Base-by-base conservation (phyloP, 2,888 invertebrate genomes). In the Drosophila affinis region DNA sequence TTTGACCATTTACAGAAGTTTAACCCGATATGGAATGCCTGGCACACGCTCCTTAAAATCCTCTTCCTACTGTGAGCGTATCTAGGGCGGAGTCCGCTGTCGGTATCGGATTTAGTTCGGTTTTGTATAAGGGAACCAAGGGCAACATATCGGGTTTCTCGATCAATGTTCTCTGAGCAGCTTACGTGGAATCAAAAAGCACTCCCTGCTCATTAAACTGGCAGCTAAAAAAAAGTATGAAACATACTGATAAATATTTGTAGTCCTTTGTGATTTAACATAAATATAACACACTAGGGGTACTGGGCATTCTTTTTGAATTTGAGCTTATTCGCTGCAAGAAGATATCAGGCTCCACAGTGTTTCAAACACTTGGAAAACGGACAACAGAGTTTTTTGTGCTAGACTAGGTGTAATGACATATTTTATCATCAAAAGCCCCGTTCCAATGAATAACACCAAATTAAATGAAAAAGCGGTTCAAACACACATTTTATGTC, bases 1-100 rank as follows among this genome's bases (percentile, higher is more conserved):
- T 45, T 61, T 70, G 82, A 75, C 79, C 79, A 82, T 77, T 77
- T 83, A 70, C 77, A 77, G 74, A 79, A 76, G 74, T 74, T 64
- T 63, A 68, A 57, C 54, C 58, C 62, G 79, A n/a, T 7, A 39
- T 39, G 39, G 39, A 82, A 79, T 82, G 72, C 79, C 67, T 69
- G 69, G 75, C 79, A 62, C 72, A 70, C 83, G 77, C 61, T 75
- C 29, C 10, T 55, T 12, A 47, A 48, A 61, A 56, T 56, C 62
- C 55, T 57, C 72, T 55, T 57, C 72, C 12, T 29, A 2, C 1
- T 12, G 6, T 7, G 3, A 7, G 7, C 65, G 69, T 58, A 27
- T 52, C 46, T 32, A 24, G 53, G 21, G 18, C 53, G 61, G 34
- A 62, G 61, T 62, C 57, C 21, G 7, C 21, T 44, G 17, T 44